Evolutionary conservation across 1,140 invertebrate species (phyloP).

Genomic region (Aphis gossypii): DNA sequence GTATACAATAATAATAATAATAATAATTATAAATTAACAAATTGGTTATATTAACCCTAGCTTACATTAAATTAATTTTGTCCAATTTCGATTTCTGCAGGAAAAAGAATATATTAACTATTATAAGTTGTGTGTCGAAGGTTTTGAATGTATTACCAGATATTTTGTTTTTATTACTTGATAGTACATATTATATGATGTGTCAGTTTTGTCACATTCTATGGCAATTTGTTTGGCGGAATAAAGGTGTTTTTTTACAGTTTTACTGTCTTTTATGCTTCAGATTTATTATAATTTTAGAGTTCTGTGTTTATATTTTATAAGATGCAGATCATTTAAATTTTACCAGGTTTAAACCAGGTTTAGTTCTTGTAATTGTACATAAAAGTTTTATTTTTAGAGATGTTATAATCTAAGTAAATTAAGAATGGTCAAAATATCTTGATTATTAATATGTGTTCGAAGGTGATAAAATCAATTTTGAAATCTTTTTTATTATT

Average conservation of each 20-base stretch:
- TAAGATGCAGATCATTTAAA: too few relatives aligned
- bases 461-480: not conserved
- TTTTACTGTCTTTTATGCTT: not conserved
- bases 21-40: too few relatives aligned
- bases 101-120: not conserved
- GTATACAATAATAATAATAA: too few relatives aligned
- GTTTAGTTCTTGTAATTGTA: not conserved
- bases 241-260: not conserved
- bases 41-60: not conserved
- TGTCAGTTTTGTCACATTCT: not conserved
- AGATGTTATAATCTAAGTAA: not conserved
- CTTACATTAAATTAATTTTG: not conserved
- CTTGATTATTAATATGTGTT: not conserved
- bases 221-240: not conserved
- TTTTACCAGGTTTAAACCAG: too few relatives aligned
- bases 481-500: not conserved
- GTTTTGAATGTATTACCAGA: not conserved
- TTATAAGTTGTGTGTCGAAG: not conserved
- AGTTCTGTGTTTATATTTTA: not conserved
- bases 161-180: not conserved
- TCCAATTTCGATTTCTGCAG: not conserved
- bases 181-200: not conserved
- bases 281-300: not conserved
- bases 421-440: not conserved
- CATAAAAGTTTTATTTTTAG: not conserved